A percentile compares a stretch with the other conserved stretches of the same genome.
Conservation (phyloP, 2,888 invertebrate species). For the Brachyptera putata region DNA sequence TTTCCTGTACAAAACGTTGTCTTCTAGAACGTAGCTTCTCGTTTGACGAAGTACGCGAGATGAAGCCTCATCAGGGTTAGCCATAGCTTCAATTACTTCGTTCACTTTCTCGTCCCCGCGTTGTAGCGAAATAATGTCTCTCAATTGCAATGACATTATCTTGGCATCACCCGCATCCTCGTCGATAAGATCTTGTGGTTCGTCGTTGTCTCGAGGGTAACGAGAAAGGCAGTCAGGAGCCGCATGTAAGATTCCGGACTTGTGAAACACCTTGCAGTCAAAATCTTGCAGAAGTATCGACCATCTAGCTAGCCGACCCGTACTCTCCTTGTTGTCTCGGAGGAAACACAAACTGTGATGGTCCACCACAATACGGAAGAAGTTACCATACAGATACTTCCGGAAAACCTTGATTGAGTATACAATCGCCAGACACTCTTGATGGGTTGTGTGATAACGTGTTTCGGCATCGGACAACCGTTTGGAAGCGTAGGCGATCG, state of each 20-base stretch:
- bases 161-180: no score
- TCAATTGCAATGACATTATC: no score
- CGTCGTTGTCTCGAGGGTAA: background rate
- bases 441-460: background rate
- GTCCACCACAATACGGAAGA: background rate
- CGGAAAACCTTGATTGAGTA: background rate
- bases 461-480: background rate
- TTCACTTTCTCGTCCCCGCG: background rate
- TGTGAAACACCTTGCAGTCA: background rate
- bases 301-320: background rate
- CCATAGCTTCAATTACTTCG: background rate
- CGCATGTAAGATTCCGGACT: background rate
- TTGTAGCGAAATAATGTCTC: no score
- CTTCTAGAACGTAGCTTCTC: conserved; percentile 2
- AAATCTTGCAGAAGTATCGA: background rate
- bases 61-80: background rate
- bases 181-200: no score
- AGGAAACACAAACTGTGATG: background rate
- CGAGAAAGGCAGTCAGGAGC: background rate
- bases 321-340: background rate
- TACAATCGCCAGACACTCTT: background rate
- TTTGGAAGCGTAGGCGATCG: background rate
- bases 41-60: background rate
- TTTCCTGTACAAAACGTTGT: conserved; percentile 4
- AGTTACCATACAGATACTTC: background rate